Evolutionary conservation across 2,113 vertebrate species (phyloP).

Genomic region (Microcebus murinus): DNA sequence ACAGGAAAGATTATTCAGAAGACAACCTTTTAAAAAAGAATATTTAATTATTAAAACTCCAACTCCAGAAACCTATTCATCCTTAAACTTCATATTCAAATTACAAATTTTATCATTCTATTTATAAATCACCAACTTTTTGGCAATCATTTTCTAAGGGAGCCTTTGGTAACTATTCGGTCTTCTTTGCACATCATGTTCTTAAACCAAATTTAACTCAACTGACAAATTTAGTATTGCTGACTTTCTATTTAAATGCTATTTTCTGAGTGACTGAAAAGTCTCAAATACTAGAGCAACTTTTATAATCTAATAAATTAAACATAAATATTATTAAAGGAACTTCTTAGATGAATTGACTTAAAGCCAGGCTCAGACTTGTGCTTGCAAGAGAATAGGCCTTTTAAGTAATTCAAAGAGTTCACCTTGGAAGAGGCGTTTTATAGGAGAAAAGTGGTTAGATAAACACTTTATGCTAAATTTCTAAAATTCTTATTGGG

Average conservation of each 20-base stretch:
- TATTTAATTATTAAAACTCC: conserved; percentile 19
- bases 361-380: background rate
- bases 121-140: background rate
- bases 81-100: conserved; percentile 7
- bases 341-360: background rate
- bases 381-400: background rate
- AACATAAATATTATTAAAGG: conserved; percentile 14
- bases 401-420: background rate
- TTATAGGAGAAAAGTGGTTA: background rate
- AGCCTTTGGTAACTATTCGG: background rate
- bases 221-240: background rate
- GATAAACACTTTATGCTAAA: background rate
- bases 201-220: background rate
- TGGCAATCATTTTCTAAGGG: background rate
- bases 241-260: background rate
- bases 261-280: background rate
- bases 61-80: background rate
- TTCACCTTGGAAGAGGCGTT: background rate
- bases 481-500: conserved; percentile 43
- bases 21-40: background rate
- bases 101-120: background rate
- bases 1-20: background rate
- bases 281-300: background rate
- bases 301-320: background rate
- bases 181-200: background rate